Percentiles rank a stretch among this genome's conserved stretches.
Conservation (phyloP, 2,888 invertebrate species). For the Leptinotarsa haldemani region DNA sequence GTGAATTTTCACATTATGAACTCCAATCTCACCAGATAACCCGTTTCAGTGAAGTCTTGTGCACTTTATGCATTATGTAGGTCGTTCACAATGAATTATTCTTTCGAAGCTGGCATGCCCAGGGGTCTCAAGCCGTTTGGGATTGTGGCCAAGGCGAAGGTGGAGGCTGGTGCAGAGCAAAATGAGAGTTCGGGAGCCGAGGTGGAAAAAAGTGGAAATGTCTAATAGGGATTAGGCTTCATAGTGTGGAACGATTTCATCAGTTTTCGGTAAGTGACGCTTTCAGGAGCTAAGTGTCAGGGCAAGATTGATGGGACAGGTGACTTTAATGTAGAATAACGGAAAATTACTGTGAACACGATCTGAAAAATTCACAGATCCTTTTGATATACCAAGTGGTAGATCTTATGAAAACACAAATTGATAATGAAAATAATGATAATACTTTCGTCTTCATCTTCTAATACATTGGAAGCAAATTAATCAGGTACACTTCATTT, state of each 20-base stretch:
- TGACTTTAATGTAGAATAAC: neutral
- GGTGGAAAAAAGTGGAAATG: neutral
- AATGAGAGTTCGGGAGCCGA: neutral
- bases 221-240: neutral
- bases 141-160: constrained; percentile 10
- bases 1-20: constrained; percentile 19
- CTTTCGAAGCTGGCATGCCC: constrained; percentile 21
- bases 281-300: neutral
- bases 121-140: constrained; percentile 3
- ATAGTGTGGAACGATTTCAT: neutral
- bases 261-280: neutral
- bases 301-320: neutral
- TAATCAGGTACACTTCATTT: too few species aligned
- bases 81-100: constrained; percentile 37
- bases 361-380: too few species aligned
- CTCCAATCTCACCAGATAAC: constrained; percentile 22
- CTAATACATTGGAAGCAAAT: too few species aligned
- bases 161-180: neutral
- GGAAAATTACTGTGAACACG: too few species aligned
- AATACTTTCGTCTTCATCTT: too few species aligned
- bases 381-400: too few species aligned
- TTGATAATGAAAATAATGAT: too few species aligned
- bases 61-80: constrained; percentile 34
- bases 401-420: too few species aligned
- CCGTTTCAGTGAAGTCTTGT: constrained; percentile 13